Conservation (phyloP, 2,797 vertebrate species). For the Platyrinchus mystaceus region DNA sequence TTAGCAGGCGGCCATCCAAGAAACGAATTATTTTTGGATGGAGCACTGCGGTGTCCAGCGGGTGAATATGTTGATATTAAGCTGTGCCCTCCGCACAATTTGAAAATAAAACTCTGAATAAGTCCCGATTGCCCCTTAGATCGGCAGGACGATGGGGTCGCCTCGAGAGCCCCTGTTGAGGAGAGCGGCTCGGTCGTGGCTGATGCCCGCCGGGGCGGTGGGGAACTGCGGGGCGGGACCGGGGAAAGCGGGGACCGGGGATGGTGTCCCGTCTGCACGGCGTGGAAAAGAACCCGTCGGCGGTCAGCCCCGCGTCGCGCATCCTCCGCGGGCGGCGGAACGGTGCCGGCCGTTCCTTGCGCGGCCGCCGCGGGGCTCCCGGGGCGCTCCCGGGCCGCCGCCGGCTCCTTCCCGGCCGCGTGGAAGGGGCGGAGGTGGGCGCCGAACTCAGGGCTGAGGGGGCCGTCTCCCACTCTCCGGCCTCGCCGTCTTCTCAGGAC, state of each 20-base stretch:
- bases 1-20: neutral
- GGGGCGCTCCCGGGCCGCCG: neutral
- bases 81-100: neutral
- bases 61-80: neutral
- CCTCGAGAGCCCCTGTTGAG: neutral
- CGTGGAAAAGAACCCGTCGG: neutral
- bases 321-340: neutral
- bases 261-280: neutral
- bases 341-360: neutral
- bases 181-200: neutral
- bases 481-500: neutral
- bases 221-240: neutral
- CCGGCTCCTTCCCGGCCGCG: neutral
- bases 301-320: neutral
- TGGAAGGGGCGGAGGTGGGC: neutral
- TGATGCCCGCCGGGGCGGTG: neutral
- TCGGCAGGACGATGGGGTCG: neutral
- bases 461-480: neutral
- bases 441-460: neutral
- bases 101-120: neutral
- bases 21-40: constrained; percentile 4
- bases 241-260: no score
- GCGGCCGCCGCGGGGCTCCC: neutral
- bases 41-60: neutral
- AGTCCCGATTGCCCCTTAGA: neutral